Percentiles rank a stretch among this genome's conserved stretches.
Evolutionary conservation across 2,113 vertebrate species (phyloP).

Genomic region (Urocitellus parryii): DNA sequence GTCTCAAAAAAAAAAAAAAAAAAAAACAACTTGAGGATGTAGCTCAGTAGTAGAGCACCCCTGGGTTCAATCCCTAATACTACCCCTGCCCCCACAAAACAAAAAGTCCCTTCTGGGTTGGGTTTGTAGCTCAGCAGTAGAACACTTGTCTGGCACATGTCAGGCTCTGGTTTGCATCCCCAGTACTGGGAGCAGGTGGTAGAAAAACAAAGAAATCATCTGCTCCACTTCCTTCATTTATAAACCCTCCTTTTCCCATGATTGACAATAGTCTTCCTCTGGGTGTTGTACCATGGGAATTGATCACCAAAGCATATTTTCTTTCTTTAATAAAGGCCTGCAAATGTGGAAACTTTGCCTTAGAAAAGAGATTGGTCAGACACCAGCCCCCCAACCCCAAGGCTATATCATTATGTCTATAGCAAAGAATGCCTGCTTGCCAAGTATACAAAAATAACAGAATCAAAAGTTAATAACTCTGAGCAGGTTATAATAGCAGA

Average conservation of each 20-base stretch:
- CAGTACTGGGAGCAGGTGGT: background rate
- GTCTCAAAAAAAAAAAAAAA: background rate
- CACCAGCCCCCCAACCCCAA: background rate
- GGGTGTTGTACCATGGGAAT: background rate
- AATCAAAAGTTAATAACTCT: background rate
- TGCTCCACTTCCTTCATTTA: background rate
- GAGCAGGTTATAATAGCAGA: background rate
- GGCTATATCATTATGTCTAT: background rate
- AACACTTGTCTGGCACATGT: background rate
- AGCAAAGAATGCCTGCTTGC: constrained; percentile 24
- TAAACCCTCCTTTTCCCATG: background rate
- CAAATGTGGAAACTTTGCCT: background rate
- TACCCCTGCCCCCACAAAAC: background rate
- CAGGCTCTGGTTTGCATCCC: background rate
- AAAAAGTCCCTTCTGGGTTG: background rate
- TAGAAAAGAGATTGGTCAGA: constrained; percentile 35
- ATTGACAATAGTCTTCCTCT: constrained; percentile 8
- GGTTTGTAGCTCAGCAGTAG: background rate
- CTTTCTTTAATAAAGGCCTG: constrained; percentile 31
- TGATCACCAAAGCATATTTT: constrained; percentile 20
- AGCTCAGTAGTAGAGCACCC: background rate
- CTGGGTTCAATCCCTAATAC: background rate
- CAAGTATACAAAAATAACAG: constrained; percentile 31
- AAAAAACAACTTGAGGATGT: background rate
- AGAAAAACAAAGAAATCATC: background rate